Conservation (phyloP, 2,888 invertebrate species). For the Plebejus melissa region DNA sequence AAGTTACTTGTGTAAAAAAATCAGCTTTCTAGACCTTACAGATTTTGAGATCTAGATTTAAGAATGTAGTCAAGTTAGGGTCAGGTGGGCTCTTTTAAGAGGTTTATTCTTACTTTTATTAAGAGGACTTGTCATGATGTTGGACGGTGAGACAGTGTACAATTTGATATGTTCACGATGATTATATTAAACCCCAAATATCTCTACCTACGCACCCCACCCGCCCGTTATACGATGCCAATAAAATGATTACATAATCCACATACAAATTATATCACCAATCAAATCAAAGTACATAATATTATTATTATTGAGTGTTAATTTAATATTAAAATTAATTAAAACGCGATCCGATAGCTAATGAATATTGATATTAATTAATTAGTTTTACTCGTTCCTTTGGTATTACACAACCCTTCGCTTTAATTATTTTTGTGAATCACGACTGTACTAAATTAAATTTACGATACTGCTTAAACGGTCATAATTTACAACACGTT, state of each 20-base stretch:
- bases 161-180: not conserved
- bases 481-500: conserved; percentile 1
- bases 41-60: too few species aligned
- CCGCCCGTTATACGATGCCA: not conserved
- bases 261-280: conserved; percentile 5
- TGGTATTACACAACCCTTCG: conserved; percentile 18
- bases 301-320: not conserved
- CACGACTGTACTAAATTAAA: conserved; percentile 13
- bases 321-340: conserved; percentile 27
- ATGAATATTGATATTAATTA: not conserved
- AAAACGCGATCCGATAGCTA: conserved; percentile 16
- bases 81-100: too few species aligned
- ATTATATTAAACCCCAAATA: not conserved
- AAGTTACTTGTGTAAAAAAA: too few species aligned
- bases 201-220: not conserved
- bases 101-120: too few species aligned
- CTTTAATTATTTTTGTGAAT: conserved; percentile 18
- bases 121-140: too few species aligned
- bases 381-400: conserved; percentile 13
- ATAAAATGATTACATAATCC: not conserved
- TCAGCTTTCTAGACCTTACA: too few species aligned
- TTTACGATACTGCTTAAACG: not conserved
- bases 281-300: not conserved
- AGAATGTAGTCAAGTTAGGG: too few species aligned
- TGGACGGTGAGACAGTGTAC: too few species aligned